Conservation (phyloP, 2,797 vertebrate species). For the Carduelis carduelis region DNA sequence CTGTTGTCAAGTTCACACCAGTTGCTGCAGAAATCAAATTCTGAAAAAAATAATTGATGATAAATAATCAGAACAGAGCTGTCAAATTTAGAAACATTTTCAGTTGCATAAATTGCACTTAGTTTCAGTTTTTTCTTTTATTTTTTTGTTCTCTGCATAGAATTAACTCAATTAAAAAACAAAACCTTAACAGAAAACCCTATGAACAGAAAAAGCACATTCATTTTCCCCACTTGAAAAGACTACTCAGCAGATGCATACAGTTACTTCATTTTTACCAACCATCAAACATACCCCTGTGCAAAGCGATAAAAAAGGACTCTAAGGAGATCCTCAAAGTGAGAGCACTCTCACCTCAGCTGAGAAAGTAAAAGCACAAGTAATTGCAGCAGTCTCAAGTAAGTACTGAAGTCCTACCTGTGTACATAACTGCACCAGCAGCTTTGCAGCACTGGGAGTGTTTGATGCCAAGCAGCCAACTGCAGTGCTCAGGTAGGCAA, state of each 20-base stretch:
- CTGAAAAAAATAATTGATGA: constrained; percentile 68
- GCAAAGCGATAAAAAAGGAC: background rate
- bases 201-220: background rate
- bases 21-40: constrained; percentile 98
- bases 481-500: constrained; percentile 96
- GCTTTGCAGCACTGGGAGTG: constrained; percentile 91
- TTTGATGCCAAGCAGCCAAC: constrained; percentile 97
- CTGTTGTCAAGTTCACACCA: constrained; percentile 94
- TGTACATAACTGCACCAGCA: constrained; percentile 94
- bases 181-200: background rate
- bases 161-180: background rate
- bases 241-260: background rate
- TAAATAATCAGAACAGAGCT: background rate
- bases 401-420: constrained; percentile 74
- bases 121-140: background rate
- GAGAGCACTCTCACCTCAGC: background rate
- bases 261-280: background rate
- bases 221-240: background rate
- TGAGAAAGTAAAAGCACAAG: background rate
- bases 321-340: background rate
- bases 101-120: background rate
- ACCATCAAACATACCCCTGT: background rate
- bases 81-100: background rate
- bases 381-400: background rate
- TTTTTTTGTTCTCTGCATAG: background rate